Evolutionary conservation across 2,113 vertebrate genomes (phyloP), one percentile per base, ranked within the genome.

Genomic region (Vireo altiloquus): DNA sequence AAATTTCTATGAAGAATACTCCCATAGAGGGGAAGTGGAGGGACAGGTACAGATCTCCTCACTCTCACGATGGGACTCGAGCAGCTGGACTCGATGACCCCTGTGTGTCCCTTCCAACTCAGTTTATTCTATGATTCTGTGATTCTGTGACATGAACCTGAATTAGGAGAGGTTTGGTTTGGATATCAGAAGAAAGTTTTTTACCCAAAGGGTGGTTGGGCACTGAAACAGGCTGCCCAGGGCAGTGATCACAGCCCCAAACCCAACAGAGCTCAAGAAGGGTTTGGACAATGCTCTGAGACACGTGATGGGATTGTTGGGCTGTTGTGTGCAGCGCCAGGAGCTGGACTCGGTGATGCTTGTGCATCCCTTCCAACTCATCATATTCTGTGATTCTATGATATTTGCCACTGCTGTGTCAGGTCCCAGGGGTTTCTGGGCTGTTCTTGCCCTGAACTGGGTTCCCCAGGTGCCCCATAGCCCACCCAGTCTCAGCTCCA

Each of bases 401-500:
- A 20, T 37, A 68, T 33, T 50, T 89, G 5, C 3, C 60, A 16
- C 19, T 40, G 15, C 28, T 65, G 8, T 40, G 18, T 1, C 0
- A 0, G 10, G 25, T 57, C 16, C 15, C 42, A 22, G 15, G 17
- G 1, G 5, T 15, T 31, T 11, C 47, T 40, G 60, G 13, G 24
- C 15, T 75, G 60, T 31, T 23, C 10, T n/a, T 20, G 16, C 8
- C 22, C 37, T 27, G 14, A 61, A 11, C 49, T 49, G 77, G 11
- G 10, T 8, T 90, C 33, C 19, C 23, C 52, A 31, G 10, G 10
- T 0, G 0, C 4, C 14, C n/a, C 1, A 0, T 47, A 44, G 14
- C 20, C 18, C 70, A 75, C 3, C 21, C 30, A 47, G 30, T 7
- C 30, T 50, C 56, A 82, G 15, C 50, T 82, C 15, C 56, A 63